Base-by-base conservation (phyloP, 92 coral and sea anemone species). In the Palythoa grandis region DNA sequence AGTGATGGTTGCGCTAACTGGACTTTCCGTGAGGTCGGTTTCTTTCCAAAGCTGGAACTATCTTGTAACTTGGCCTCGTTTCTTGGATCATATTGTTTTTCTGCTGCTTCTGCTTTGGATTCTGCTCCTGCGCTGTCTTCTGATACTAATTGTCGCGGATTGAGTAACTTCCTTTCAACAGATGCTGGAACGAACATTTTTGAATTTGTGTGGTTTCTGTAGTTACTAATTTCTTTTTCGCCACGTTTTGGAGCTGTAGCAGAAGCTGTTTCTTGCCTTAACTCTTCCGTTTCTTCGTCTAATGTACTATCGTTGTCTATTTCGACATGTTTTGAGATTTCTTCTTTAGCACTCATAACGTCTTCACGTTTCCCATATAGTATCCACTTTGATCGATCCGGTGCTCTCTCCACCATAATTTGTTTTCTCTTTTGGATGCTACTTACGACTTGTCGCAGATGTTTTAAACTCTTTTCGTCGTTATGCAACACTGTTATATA, bases 361-460 rank as follows among this genome's bases (percentile, higher is more conserved):
- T 78, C 83, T 25, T 58, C 83, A 14, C n/a, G 65, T 40, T 61
- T 78, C 7, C 83, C 83, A 39, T 78, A 78, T 37, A 78, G 13
- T 40, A 78, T 47, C 83, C 83, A 57, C 38, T 78, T 61, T 39
- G 83, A 57, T 24, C 83, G 72, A 57, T 78, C 83, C n/a, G 58
- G 52, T 9, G 48, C 58, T 14, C 71, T 78, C 83, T 78, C 71
- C 37, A 78, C 83, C 72, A 78, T 7, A 24, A 78, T 19, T 2
- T 25, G 56, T 37, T 78, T 61, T 39, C 83, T 61, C 72, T 78
- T 78, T 14, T 78, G 83, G n/a, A 78, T 38, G 16, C 40, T 16
- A 22, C 83, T 37, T 37, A 61, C 83, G 1, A 40, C 57, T 66
- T 78, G 71, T 24, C 83, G 65, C 0, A 78, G 38, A 11, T 54